A percentile compares a stretch with the other conserved stretches of the same genome.
Evolutionary conservation across 2,113 vertebrate genomes (phyloP).

Genomic region (Caloenas nicobarica): DNA sequence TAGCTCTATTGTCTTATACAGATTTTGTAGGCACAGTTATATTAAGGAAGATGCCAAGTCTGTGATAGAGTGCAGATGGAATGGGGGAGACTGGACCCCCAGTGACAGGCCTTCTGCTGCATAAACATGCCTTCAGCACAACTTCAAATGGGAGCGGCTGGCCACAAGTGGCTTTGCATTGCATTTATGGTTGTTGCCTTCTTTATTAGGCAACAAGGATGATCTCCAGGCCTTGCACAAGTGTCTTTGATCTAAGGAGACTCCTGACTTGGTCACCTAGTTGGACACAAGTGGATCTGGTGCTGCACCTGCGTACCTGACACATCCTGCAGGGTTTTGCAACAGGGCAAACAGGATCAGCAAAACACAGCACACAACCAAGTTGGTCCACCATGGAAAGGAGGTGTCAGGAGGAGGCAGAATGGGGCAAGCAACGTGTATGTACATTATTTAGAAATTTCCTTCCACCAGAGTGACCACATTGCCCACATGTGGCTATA

Average conservation of each 20-base stretch:
- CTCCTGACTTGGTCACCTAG: background rate
- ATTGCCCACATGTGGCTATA: background rate
- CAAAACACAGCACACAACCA: background rate
- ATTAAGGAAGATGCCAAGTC: background rate
- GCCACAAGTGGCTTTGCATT: background rate
- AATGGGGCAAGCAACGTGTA: background rate
- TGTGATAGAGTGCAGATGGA: background rate
- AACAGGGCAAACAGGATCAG: background rate
- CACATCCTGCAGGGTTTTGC: background rate
- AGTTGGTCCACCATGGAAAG: background rate
- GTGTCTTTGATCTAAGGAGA: background rate
- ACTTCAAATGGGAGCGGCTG: background rate
- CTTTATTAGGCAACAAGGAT: background rate
- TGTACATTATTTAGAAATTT: background rate
- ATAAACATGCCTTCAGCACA: background rate
- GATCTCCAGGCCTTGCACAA: background rate
- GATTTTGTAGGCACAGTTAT: background rate
- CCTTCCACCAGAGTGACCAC: background rate
- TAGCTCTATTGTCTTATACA: background rate
- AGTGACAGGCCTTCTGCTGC: background rate
- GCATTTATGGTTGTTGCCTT: background rate
- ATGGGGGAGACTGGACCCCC: background rate
- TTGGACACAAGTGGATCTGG: background rate
- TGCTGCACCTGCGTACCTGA: background rate
- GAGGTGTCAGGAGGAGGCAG: background rate